phyloP scores from a whole-genome alignment of 1,140 invertebrate species.

The Neotoxoptera formosana region DNA sequence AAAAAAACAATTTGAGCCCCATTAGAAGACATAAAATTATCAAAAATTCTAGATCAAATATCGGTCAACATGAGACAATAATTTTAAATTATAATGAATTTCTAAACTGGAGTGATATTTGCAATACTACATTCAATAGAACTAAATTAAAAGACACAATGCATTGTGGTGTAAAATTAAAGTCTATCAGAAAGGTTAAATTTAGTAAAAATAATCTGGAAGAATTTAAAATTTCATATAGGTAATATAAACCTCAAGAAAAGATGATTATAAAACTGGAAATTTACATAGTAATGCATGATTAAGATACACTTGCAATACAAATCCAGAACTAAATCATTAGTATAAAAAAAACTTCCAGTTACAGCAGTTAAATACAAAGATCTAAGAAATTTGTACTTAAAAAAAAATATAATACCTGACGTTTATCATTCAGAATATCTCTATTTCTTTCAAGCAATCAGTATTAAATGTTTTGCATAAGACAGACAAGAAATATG shows the following conservation, averaged over 20 bases:
- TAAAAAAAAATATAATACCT: no score
- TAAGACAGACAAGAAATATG: no score
- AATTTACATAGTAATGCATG: background rate
- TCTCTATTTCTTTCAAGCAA: no score
- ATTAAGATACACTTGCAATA: background rate
- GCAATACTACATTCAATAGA: background rate
- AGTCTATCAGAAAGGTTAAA: background rate
- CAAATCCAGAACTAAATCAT: background rate
- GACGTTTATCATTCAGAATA: no score
- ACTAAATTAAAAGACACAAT: background rate
- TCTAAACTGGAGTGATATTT: background rate
- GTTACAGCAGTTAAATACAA: background rate
- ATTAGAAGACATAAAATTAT: conserved; percentile 26
- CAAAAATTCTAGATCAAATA: background rate
- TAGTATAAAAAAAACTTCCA: background rate
- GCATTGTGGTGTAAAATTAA: background rate
- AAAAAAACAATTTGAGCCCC: no score
- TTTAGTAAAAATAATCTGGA: background rate
- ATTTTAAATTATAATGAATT: background rate
- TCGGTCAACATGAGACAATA: background rate
- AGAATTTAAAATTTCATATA: background rate
- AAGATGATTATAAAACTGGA: background rate
- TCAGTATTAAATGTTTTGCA: no score
- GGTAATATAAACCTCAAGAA: background rate
- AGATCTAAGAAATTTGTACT: no score